A percentile compares a stretch with the other conserved stretches of the same genome.
Conservation (phyloP, 2,888 invertebrate species). For the Rhorus exstirpatorius region DNA sequence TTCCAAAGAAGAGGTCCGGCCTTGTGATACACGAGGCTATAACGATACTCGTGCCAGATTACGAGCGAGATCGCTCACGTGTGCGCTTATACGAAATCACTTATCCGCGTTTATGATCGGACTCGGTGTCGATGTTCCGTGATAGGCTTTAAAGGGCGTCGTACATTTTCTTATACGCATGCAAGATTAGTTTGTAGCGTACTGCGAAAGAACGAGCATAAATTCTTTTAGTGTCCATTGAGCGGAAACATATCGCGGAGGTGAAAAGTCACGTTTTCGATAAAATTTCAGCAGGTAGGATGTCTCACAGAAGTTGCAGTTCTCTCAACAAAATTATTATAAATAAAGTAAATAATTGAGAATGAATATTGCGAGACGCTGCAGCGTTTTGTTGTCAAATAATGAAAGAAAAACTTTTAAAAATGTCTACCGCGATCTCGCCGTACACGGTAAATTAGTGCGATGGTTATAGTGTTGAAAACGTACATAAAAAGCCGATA, state of each 20-base stretch:
- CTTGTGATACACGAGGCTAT: conserved; percentile 30
- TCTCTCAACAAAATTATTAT: background rate
- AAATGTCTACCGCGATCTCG: too few relatives aligned
- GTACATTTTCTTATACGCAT: background rate
- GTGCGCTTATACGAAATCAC: conserved; percentile 75
- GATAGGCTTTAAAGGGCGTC: conserved; percentile 31
- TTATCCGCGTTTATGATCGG: conserved; percentile 69
- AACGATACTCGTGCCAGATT: conserved; percentile 54
- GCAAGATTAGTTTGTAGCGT: conserved; percentile 1
- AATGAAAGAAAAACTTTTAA: too few relatives aligned
- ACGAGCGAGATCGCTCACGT: conserved; percentile 58
- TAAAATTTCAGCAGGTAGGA: background rate
- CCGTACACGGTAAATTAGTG: too few relatives aligned
- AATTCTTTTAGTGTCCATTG: background rate
- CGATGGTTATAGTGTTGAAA: too few relatives aligned
- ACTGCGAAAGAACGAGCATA: background rate
- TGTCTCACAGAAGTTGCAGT: background rate
- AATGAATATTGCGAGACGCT: too few relatives aligned
- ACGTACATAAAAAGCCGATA: too few relatives aligned
- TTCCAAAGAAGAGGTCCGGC: conserved; percentile 38
- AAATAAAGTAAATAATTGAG: too few relatives aligned
- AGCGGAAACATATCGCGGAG: conserved; percentile 58
- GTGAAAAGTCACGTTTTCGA: conserved; percentile 24
- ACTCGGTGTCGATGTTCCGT: conserved; percentile 31
- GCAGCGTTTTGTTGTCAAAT: too few relatives aligned